Evolutionary conservation across 2,797 vertebrate species (phyloP).

Genomic region (Dermochelys coriacea): DNA sequence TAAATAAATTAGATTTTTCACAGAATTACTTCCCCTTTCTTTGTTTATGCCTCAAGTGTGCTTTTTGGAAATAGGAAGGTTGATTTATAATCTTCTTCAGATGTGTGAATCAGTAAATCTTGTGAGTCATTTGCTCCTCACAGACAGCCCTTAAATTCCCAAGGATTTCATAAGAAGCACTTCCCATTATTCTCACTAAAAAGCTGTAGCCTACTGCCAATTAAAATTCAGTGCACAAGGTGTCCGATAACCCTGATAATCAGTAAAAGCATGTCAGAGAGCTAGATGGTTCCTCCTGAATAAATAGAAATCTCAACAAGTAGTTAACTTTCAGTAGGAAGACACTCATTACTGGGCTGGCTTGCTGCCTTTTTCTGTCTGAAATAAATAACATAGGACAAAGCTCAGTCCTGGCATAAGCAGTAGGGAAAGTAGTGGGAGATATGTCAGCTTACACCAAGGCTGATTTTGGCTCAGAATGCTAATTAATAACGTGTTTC

Average conservation of each 20-base stretch:
- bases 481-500: conserved; percentile 57
- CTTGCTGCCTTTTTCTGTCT: conserved; percentile 75
- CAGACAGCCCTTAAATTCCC: conserved; percentile 56
- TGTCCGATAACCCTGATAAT: conserved; percentile 79
- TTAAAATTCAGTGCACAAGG: conserved; percentile 75
- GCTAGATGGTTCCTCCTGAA: conserved; percentile 68
- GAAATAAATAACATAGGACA: conserved; percentile 71
- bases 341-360: conserved; percentile 77
- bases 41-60: conserved; percentile 69
- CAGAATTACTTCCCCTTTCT: conserved; percentile 46
- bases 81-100: conserved; percentile 65
- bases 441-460: conserved; percentile 7
- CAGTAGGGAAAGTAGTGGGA: neutral
- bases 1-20: conserved; percentile 58
- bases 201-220: conserved; percentile 69
- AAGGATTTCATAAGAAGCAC: conserved; percentile 62
- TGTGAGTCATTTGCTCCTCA: conserved; percentile 69
- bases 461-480: conserved; percentile 33
- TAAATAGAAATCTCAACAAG: conserved; percentile 76
- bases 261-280: conserved; percentile 75
- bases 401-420: conserved; percentile 38
- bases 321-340: conserved; percentile 77
- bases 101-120: conserved; percentile 66
- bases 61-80: conserved; percentile 65
- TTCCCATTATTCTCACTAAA: conserved; percentile 72